phyloP scores from a whole-genome alignment of 2,113 vertebrate species.

The Taurulus bubalis region DNA sequence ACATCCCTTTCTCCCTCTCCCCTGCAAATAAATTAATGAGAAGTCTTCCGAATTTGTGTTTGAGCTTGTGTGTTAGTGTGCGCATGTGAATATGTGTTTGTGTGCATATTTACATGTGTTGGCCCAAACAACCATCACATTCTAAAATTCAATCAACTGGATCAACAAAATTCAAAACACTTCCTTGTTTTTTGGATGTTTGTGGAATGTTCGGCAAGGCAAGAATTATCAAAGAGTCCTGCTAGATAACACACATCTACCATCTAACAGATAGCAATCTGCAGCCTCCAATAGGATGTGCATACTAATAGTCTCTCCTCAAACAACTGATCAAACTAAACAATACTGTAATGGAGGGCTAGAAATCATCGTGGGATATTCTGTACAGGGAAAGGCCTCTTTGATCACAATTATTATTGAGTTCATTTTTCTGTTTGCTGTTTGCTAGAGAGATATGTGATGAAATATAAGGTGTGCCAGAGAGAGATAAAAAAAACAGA shows the following conservation, averaged over 20 bases:
- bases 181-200: constrained; percentile 54
- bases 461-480: constrained; percentile 14
- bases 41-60: constrained; percentile 31
- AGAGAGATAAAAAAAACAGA: background rate
- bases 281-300: constrained; percentile 17
- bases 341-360: constrained; percentile 23
- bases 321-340: constrained; percentile 38
- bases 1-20: constrained; percentile 33
- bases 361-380: background rate
- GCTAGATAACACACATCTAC: constrained; percentile 37
- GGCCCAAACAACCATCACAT: constrained; percentile 17
- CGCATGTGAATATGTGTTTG: constrained; percentile 12
- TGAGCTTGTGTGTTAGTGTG: constrained; percentile 18
- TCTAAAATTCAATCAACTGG: constrained; percentile 63
- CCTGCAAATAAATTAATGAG: constrained; percentile 58
- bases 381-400: background rate
- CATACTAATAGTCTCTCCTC: constrained; percentile 39
- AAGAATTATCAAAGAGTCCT: constrained; percentile 57
- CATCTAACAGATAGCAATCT: constrained; percentile 23
- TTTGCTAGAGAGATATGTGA: constrained; percentile 16
- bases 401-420: background rate
- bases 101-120: constrained; percentile 27
- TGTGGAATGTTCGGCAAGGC: constrained; percentile 34
- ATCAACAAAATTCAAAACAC: constrained; percentile 55
- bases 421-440: constrained; percentile 9